Evolutionary conservation across 1,140 invertebrate genomes (phyloP).

Genomic region (Drosophila kepulauana): DNA sequence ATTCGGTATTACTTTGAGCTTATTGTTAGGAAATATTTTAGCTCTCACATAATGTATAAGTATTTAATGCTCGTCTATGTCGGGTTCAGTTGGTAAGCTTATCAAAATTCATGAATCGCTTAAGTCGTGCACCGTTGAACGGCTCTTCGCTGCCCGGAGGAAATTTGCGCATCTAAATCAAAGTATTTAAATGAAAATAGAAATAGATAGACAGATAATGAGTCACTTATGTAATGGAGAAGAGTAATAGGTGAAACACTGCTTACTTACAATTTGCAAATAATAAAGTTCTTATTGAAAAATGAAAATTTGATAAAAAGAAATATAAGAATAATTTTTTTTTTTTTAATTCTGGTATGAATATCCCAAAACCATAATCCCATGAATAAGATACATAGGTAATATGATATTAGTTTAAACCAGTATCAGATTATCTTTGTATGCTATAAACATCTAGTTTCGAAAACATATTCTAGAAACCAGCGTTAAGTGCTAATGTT

Average conservation of each 20-base stretch:
- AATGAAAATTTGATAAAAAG: slow-evolving; percentile 1
- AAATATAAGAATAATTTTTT: background rate
- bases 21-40: background rate
- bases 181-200: slow-evolving; percentile 24
- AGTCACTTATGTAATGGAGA: slow-evolving; percentile 2
- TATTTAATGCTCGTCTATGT: background rate
- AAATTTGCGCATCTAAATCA: slow-evolving; percentile 87
- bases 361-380: slow-evolving; percentile 24
- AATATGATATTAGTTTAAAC: background rate
- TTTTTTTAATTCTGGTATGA: slow-evolving; percentile 13
- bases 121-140: slow-evolving; percentile 85
- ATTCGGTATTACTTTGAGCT: background rate
- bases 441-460: background rate
- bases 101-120: slow-evolving; percentile 85
- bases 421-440: background rate
- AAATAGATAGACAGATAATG: background rate
- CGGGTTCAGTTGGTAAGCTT: slow-evolving; percentile 30
- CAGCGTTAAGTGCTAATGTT: background rate
- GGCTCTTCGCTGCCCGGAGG: slow-evolving; percentile 87
- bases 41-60: background rate
- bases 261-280: background rate
- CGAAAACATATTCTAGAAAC: background rate
- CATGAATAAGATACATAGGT: slow-evolving; percentile 5
- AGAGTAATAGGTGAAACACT: background rate
- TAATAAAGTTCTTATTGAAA: slow-evolving; percentile 10